Conservation (phyloP, 92 coral and sea anemone genomes). For the Umimayanthus kanabou region DNA sequence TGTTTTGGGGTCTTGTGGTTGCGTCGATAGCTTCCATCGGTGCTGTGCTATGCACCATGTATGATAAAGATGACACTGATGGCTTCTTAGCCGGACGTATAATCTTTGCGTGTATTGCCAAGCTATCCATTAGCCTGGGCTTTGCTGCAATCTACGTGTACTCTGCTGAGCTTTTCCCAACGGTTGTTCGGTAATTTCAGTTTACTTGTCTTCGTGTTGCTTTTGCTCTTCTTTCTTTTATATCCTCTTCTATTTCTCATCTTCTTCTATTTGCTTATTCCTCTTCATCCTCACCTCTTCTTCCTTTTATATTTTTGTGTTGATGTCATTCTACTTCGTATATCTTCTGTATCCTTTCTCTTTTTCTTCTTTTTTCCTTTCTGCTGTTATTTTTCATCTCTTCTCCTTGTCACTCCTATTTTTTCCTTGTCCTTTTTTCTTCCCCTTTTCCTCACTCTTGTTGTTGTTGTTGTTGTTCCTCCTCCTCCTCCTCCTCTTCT, state of each 20-base stretch:
- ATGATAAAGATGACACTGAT: not conserved
- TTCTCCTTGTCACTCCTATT: too few relatives aligned
- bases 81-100: slow-evolving; percentile 32
- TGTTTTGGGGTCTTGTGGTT: slow-evolving; percentile 16
- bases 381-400: too few relatives aligned
- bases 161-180: slow-evolving; percentile 41
- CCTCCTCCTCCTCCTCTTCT: too few relatives aligned
- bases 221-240: not conserved
- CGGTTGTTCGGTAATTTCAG: slow-evolving; percentile 12
- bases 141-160: slow-evolving; percentile 39
- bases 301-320: too few relatives aligned
- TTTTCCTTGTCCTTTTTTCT: too few relatives aligned
- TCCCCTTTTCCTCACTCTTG: too few relatives aligned
- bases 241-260: not conserved
- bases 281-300: too few relatives aligned
- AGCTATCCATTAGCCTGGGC: slow-evolving; percentile 12
- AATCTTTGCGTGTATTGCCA: slow-evolving; percentile 32
- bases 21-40: slow-evolving; percentile 29
- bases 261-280: too few relatives aligned
- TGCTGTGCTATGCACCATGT: slow-evolving; percentile 18
- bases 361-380: too few relatives aligned
- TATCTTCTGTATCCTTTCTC: too few relatives aligned
- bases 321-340: not conserved
- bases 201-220: not conserved
- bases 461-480: too few relatives aligned